Percentiles rank a stretch among this genome's conserved stretches.
phyloP scores from a whole-genome alignment of 2,888 invertebrate genomes.

The Aphrophora alni region DNA sequence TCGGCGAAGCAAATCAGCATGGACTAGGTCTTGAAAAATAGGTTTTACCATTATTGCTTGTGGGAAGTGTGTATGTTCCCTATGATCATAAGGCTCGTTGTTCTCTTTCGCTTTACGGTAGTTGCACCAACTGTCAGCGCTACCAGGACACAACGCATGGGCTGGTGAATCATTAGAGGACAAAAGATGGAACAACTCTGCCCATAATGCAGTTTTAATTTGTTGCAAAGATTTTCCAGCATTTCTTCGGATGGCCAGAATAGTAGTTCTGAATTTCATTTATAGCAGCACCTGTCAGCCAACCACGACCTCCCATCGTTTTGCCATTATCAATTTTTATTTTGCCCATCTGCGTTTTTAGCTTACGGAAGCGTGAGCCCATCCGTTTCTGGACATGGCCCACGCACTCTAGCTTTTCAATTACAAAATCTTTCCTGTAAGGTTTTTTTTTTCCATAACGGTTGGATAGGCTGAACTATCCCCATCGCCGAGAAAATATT shows the following conservation, averaged over 20 bases:
- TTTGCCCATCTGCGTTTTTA: neutral
- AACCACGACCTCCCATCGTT: neutral
- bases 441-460: neutral
- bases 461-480: constrained; percentile 1
- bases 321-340: neutral
- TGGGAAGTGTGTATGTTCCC: neutral
- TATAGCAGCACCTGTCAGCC: constrained; percentile 4
- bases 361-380: neutral
- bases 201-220: constrained; percentile 17
- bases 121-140: constrained; percentile 6
- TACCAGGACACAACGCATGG: neutral
- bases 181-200: neutral
- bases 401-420: constrained; percentile 17
- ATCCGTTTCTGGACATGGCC: constrained; percentile 10
- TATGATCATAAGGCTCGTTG: neutral
- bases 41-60: neutral
- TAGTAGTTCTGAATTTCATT: constrained; percentile 17
- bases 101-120: neutral
- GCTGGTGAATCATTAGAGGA: neutral
- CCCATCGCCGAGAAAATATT: constrained; percentile 13
- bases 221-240: neutral
- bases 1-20: constrained; percentile 3
- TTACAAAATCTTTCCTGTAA: neutral
- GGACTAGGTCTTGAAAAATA: constrained; percentile 12
- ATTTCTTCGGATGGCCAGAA: constrained; percentile 5